Conservation (phyloP, 2,113 vertebrate genomes). For the Prionailurus viverrinus region DNA sequence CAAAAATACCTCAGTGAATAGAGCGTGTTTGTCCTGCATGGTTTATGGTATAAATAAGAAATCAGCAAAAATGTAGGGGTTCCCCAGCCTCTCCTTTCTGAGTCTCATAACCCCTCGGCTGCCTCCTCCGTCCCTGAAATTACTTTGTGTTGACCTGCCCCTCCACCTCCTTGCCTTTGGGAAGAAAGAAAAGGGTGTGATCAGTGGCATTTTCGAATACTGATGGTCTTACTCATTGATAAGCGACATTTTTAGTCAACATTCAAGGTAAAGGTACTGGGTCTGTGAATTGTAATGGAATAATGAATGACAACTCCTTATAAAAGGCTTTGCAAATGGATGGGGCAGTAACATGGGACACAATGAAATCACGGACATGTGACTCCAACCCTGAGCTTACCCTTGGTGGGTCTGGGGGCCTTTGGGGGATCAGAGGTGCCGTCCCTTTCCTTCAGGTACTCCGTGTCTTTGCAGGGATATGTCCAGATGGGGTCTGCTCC, state of each 20-base stretch:
- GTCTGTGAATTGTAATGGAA: background rate
- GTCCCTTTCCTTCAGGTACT: background rate
- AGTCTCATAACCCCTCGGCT: background rate
- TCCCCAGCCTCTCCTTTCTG: conserved; percentile 62
- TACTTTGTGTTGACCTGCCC: background rate
- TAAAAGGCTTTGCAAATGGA: background rate
- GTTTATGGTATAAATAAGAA: conserved; percentile 72
- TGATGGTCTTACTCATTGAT: background rate
- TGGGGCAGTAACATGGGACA: background rate
- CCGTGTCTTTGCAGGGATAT: background rate
- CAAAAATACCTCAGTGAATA: conserved; percentile 79
- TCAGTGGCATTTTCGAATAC: background rate
- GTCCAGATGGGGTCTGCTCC: background rate
- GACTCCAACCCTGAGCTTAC: background rate
- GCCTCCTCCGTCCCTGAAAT: background rate
- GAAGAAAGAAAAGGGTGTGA: background rate
- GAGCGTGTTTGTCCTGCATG: conserved; percentile 80
- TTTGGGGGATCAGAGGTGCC: background rate
- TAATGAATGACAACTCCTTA: background rate
- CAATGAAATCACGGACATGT: background rate
- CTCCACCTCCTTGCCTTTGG: background rate
- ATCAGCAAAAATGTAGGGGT: conserved; percentile 74
- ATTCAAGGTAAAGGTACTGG: background rate
- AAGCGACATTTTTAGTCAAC: background rate
- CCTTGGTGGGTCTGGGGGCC: background rate